Base-by-base conservation (phyloP, 1,140 invertebrate genomes). In the Aleiodes sp. region DNA sequence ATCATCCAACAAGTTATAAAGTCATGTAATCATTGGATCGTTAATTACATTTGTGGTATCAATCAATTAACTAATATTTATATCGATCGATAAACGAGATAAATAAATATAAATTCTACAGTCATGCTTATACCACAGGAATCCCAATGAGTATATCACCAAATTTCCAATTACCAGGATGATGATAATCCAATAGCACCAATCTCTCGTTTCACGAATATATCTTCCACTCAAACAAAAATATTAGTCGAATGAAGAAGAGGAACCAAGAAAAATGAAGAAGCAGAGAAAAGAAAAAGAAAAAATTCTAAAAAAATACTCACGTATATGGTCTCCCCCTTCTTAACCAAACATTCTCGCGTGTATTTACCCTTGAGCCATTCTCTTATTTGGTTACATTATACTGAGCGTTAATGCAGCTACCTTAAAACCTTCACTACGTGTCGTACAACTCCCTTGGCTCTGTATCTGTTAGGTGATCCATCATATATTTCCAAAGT, bases 11-110 rank as follows among this genome's bases (percentile, higher is more conserved):
- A 21, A 59, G n/a, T 35, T 39, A 39, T 26, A 37, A 28, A n/a
- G 9, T 21, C 39, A 43, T 59, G 59, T 29, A 43, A 68, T 60
- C 65, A 43, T 68, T 14, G 0, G 10, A 41, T 28, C 56, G 16
- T 60, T 68, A 60, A 68, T 68, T 68, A 68, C 56, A 28, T 29
- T 52, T 10, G 43, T 64, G 33, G 24, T 66, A 66, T 68, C 37
- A 35, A 68, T 68, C 31, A 33, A 63, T 37, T 24, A 39, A 24
- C 60, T 2, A 39, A 33, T 37, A 63, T 63, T 46, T n/a, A 52
- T 52, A 16, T 7, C 9, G 19, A 39, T 63, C 35, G 35, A 2
- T 21, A 21, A 33, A 39, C 21, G n/a, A 60, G 8, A 60, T 60
- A 12, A 60, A 33, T 35, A 6, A 31, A 21, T 29, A 16, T 16